Conservation (phyloP, 2,888 invertebrate genomes). For the Erannis defoliaria region DNA sequence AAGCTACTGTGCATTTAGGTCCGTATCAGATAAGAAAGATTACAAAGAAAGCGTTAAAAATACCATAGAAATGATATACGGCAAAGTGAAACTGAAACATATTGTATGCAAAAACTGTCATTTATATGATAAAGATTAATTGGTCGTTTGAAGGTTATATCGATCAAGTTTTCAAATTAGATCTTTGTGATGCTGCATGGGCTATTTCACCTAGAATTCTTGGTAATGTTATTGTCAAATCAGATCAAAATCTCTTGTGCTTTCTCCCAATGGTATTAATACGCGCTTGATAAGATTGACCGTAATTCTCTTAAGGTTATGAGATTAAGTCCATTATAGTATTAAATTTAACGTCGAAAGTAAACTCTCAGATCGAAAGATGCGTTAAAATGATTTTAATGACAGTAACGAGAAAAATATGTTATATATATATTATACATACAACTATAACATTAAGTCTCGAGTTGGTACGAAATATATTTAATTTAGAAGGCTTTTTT, state of each 20-base stretch:
- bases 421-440: too few species aligned
- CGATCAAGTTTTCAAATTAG: slow-evolving; percentile 21
- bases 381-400: slow-evolving; percentile 35
- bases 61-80: slow-evolving; percentile 54
- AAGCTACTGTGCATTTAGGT: slow-evolving; percentile 54
- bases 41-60: slow-evolving; percentile 59
- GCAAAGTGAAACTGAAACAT: slow-evolving; percentile 54
- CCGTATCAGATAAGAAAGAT: slow-evolving; percentile 44
- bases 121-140: slow-evolving; percentile 47
- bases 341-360: slow-evolving; percentile 28
- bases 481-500: too few species aligned
- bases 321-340: slow-evolving; percentile 38
- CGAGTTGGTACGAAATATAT: too few species aligned
- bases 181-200: slow-evolving; percentile 10
- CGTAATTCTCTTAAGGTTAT: slow-evolving; percentile 55
- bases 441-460: too few species aligned
- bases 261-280: slow-evolving; percentile 41
- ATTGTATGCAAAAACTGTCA: slow-evolving; percentile 59
- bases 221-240: slow-evolving; percentile 39
- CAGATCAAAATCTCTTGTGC: slow-evolving; percentile 41
- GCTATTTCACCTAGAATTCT: slow-evolving; percentile 27
- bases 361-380: slow-evolving; percentile 36
- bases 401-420: slow-evolving; percentile 31
- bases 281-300: slow-evolving; percentile 51
- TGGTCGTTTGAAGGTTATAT: slow-evolving; percentile 32